Percentiles rank a stretch among this genome's conserved stretches.
These are phyloP conservation scores for Podargus strigoides DNA, from an alignment of 2,797 vertebrate genomes.

Conservation along the genomic window DNA sequence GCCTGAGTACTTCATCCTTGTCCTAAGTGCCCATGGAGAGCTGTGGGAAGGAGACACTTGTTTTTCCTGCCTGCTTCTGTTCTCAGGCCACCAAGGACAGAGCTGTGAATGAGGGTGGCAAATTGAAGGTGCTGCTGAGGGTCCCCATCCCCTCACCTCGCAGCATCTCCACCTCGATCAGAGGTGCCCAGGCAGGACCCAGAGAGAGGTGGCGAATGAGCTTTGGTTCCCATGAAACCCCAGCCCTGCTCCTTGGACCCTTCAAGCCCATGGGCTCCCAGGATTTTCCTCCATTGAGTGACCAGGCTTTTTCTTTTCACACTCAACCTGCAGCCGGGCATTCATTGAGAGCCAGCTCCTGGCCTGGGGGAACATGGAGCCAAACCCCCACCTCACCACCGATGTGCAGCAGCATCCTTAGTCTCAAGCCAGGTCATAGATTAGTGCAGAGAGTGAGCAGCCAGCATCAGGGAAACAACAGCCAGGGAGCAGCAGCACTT, in stretches of 20 bases:
- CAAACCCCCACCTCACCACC: constrained; percentile 24
- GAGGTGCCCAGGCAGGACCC: too few species aligned
- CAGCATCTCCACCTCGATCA: fast-evolving
- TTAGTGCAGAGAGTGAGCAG: not conserved
- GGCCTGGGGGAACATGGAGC: constrained; percentile 5
- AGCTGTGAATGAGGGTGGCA: not conserved
- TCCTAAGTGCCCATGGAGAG: not conserved
- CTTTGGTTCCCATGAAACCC: not conserved
- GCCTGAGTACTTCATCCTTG: not conserved
- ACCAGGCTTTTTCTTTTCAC: not conserved
- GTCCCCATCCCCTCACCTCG: fast-evolving
- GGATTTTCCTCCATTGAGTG: too few species aligned
- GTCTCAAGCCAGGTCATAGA: constrained; percentile 31
- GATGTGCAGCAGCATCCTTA: not conserved
- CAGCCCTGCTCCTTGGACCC: not conserved
- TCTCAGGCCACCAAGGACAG: not conserved
- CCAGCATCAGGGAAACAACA: not conserved
- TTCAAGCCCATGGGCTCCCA: not conserved
- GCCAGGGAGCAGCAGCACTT: constrained; percentile 11
- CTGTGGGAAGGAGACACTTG: not conserved
- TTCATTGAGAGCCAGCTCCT: constrained; percentile 20
- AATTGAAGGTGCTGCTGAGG: not conserved
- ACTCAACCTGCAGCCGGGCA: not conserved
- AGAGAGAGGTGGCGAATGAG: too few species aligned
- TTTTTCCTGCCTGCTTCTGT: not conserved